Conservation (phyloP, 2,797 vertebrate genomes). For the Arnoldichthys spilopterus region DNA sequence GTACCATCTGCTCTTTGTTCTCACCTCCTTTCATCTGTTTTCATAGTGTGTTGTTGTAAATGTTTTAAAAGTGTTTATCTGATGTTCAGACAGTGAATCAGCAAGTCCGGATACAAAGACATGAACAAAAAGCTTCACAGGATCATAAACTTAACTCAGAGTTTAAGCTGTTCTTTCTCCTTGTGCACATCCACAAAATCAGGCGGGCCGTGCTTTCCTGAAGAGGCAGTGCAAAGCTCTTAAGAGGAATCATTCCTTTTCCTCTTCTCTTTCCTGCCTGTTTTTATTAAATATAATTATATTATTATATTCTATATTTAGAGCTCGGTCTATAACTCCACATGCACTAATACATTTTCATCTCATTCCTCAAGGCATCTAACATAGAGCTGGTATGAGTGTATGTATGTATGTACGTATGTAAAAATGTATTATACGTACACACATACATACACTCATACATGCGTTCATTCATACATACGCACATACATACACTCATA, state of each 20-base stretch:
- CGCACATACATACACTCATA: no score
- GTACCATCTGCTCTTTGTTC: conserved; percentile 26
- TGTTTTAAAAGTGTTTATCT: conserved; percentile 9
- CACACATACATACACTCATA: no score
- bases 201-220: not conserved
- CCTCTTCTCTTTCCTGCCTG: not conserved
- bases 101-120: not conserved
- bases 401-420: no score
- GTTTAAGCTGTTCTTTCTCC: not conserved
- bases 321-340: not conserved
- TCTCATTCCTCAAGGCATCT: no score
- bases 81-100: conserved; percentile 14
- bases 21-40: conserved; percentile 17
- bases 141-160: not conserved
- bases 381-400: no score
- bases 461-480: no score
- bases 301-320: no score
- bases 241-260: not conserved
- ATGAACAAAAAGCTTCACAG: not conserved
- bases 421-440: no score
- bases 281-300: not conserved
- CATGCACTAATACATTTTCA: no score
- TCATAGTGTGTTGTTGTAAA: conserved; percentile 18
- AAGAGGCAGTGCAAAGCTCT: not conserved
- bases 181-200: not conserved